Percentiles rank a stretch among this genome's conserved stretches.
Evolutionary conservation across 2,797 vertebrate genomes (phyloP).

Genomic region (Urocyon cinereoargenteus): DNA sequence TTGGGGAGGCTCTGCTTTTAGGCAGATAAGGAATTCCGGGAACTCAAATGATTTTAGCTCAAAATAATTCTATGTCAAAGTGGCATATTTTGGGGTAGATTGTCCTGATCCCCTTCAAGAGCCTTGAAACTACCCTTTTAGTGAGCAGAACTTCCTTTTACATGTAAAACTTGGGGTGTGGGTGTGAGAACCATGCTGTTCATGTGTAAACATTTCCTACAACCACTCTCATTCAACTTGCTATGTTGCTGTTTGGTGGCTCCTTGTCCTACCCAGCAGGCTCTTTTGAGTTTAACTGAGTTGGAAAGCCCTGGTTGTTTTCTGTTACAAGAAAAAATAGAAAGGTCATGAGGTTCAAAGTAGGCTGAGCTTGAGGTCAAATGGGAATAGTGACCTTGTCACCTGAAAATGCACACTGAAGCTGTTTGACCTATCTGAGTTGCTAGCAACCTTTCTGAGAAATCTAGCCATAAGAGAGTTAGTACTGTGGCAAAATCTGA

Average conservation of each 20-base stretch:
- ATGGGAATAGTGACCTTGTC: not conserved
- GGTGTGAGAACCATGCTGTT: not conserved
- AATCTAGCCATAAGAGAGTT: not conserved
- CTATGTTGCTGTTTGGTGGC: not conserved
- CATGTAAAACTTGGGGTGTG: too few relatives aligned
- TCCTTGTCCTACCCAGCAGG: not conserved
- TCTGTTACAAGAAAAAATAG: not conserved
- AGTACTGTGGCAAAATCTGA: not conserved
- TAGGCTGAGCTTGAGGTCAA: not conserved
- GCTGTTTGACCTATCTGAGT: not conserved
- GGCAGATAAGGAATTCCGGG: not conserved
- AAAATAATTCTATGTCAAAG: not conserved
- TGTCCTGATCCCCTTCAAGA: not conserved
- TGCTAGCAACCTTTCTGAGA: not conserved
- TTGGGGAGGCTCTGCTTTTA: not conserved
- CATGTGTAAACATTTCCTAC: not conserved
- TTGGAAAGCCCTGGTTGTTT: not conserved
- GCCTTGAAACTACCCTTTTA: not conserved
- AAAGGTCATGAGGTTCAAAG: not conserved
- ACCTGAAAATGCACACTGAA: not conserved
- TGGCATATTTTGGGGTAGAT: not conserved
- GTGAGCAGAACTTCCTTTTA: not conserved
- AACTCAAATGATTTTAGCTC: conserved; percentile 17
- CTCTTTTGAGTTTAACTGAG: not conserved
- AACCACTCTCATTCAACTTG: too few relatives aligned